These are phyloP conservation scores for Acleris laterana DNA, from an alignment of 2,888 invertebrate genomes.

Conservation along the genomic window DNA sequence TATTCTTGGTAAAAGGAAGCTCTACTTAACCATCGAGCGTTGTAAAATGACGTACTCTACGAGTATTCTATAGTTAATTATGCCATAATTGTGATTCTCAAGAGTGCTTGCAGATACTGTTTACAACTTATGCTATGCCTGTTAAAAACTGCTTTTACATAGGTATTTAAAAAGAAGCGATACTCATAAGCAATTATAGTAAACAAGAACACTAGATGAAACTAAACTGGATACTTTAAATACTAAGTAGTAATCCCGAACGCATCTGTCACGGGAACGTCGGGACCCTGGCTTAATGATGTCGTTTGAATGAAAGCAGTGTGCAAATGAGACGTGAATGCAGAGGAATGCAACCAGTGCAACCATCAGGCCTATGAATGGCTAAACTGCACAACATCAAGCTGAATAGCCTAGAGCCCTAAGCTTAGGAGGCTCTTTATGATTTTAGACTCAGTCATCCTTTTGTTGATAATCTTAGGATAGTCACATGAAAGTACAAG, in stretches of 20 bases:
- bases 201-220: not conserved
- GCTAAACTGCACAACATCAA: not conserved
- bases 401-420: no score
- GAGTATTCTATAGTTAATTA: no score
- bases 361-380: slow-evolving; percentile 14
- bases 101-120: no score
- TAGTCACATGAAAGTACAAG: no score
- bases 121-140: no score
- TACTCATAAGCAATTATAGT: not conserved
- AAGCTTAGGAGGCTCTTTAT: no score
- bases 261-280: slow-evolving; percentile 47
- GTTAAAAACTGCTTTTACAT: no score
- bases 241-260: slow-evolving; percentile 15
- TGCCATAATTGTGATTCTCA: no score
- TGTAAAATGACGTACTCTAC: no score
- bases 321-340: slow-evolving; percentile 61
- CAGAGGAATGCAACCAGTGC: slow-evolving; percentile 23
- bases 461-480: no score
- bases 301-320: slow-evolving; percentile 62
- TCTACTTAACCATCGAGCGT: not conserved
- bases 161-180: no score
- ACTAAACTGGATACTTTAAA: slow-evolving; percentile 5
- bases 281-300: slow-evolving; percentile 56
- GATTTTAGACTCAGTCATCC: no score
- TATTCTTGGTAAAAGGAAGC: not conserved